Evolutionary conservation across 2,113 vertebrate species (phyloP).

Genomic region (Isurus oxyrinchus): DNA sequence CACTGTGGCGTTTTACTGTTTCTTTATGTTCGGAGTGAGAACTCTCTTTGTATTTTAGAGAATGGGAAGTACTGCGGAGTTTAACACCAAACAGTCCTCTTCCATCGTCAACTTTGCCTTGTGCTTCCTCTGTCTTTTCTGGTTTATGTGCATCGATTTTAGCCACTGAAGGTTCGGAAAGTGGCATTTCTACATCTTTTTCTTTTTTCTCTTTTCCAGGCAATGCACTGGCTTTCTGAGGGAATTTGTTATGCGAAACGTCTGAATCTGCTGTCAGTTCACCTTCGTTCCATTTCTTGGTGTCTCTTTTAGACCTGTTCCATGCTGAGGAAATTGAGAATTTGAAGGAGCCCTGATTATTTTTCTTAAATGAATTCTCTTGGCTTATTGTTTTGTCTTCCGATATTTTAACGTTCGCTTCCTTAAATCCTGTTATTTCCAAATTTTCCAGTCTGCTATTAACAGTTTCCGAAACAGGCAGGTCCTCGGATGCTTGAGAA

Average conservation of each 20-base stretch:
- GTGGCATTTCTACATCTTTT: conserved; percentile 44
- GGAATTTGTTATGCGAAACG: conserved; percentile 42
- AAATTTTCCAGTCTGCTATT: conserved; percentile 29
- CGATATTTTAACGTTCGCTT: conserved; percentile 41
- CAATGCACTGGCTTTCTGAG: conserved; percentile 41
- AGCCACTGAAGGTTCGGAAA: conserved; percentile 32
- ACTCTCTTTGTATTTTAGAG: conserved; percentile 55
- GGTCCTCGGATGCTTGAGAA: conserved; percentile 37
- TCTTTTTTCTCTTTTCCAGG: conserved; percentile 50
- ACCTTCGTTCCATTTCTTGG: conserved; percentile 49
- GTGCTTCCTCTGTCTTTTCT: conserved; percentile 43
- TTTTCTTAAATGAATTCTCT: conserved; percentile 48
- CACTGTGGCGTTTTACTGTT: conserved; percentile 54
- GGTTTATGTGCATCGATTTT: conserved; percentile 43
- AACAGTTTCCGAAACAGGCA: conserved; percentile 36
- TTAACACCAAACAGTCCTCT: conserved; percentile 72
- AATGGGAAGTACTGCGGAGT: conserved; percentile 77
- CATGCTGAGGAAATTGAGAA: conserved; percentile 61
- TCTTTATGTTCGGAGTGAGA: conserved; percentile 49
- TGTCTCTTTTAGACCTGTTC: conserved; percentile 59
- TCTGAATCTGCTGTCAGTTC: conserved; percentile 40
- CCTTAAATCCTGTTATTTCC: conserved; percentile 26
- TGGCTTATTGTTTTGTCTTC: conserved; percentile 44
- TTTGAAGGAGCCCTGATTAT: conserved; percentile 49
- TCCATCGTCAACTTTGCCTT: conserved; percentile 47